Percentiles rank a stretch among this genome's conserved stretches.
These are phyloP conservation scores for Archilochus colubris DNA, from an alignment of 2,113 vertebrate genomes.

Conservation along the genomic window DNA sequence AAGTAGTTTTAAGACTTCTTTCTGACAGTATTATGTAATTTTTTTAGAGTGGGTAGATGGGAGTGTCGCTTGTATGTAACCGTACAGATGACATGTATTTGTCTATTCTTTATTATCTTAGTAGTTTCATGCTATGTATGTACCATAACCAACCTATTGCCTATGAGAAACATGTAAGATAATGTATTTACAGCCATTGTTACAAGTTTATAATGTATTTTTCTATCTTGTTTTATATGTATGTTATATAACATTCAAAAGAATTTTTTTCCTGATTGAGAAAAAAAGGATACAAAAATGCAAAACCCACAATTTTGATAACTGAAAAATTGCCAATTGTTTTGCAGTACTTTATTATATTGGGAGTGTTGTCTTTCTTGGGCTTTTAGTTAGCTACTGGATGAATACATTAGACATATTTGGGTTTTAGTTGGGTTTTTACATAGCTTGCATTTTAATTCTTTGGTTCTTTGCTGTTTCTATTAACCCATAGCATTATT, in stretches of 20 bases:
- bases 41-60: slow-evolving; percentile 84
- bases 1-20: slow-evolving; percentile 84
- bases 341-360: slow-evolving; percentile 89
- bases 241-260: slow-evolving; percentile 98
- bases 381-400: slow-evolving; percentile 87
- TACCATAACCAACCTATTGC: slow-evolving; percentile 90
- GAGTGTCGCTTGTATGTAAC: slow-evolving; percentile 84
- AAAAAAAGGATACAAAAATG: slow-evolving; percentile 85
- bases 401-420: slow-evolving; percentile 85
- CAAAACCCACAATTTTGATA: slow-evolving; percentile 87
- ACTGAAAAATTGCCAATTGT: slow-evolving; percentile 87
- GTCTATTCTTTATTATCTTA: slow-evolving; percentile 83
- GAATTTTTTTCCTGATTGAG: slow-evolving; percentile 93
- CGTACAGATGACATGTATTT: slow-evolving; percentile 82
- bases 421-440: slow-evolving; percentile 87
- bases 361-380: slow-evolving; percentile 84
- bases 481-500: slow-evolving; percentile 93
- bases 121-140: slow-evolving; percentile 86
- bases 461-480: slow-evolving; percentile 91
- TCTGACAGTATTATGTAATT: slow-evolving; percentile 91
- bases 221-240: slow-evolving; percentile 99
- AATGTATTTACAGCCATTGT: slow-evolving; percentile 97
- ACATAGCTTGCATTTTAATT: slow-evolving; percentile 95
- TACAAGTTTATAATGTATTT: slow-evolving; percentile 99
- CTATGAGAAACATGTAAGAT: slow-evolving; percentile 91